Evolutionary conservation across 1,140 invertebrate species (phyloP), one percentile per base, ranked within the genome.

Genomic region (Cecropterus lyciades): DNA sequence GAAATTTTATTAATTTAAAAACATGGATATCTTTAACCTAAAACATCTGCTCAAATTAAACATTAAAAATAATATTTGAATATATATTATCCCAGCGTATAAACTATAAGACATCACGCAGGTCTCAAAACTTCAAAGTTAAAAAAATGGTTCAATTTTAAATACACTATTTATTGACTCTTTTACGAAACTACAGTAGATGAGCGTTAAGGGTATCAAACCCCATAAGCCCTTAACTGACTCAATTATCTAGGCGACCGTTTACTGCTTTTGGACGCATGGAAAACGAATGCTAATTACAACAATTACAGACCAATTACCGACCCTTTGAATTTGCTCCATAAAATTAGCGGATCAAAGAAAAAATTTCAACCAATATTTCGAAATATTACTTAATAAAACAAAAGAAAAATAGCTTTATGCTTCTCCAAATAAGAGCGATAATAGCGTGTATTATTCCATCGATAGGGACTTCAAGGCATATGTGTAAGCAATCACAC

Each of bases 321-420:
- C 11, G 9, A 9, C 53, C 49, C 56, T 51, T 46, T 15, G 17
- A 56, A 49, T 52, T 1, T 63, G 20, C 42, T 33, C 42, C 8
- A 68, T 45, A 14, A 63, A 64, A 69, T 69, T 69, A 69, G 24
- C 46, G 53, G 59, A 69, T 69, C 67, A 69, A 69, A 65, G 67
- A 52, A 69, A 69, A 42, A 52, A 9, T 10, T 37, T 51, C 42
- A 52, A 14, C 17, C 40, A 57, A 6, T 27, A 51, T 51, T 30
- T 43, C 45, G 30, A 60, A 48, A 48, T 60, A 48, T 48, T 9
- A 14, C 45, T 15, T n/a, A 14, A 52, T 43, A 1, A 4, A 11
- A 13, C 45, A 63, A 51, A 0, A 8, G 0, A 69, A 52, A 65
- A 33, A 57, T 14, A n/a, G n/a, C 3, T 10, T 7, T 69, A 24